Conservation (phyloP, 2,113 vertebrate species). For the Lampris megalopsis region DNA sequence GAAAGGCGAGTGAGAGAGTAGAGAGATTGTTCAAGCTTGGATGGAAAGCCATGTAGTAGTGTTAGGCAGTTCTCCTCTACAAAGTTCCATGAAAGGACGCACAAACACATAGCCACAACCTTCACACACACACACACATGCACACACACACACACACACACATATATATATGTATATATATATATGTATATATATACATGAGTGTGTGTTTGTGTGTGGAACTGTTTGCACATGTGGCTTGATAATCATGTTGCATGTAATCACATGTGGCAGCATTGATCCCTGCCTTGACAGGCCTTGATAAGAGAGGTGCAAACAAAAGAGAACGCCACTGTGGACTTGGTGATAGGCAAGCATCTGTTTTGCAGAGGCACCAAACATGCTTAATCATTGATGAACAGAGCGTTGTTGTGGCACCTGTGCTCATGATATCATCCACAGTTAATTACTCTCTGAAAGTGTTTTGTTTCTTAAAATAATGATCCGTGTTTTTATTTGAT, state of each 20-base stretch:
- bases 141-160: conserved; percentile 1
- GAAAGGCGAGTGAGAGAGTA: too few relatives aligned
- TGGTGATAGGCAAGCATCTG: conserved; percentile 41
- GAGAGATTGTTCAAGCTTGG: too few relatives aligned
- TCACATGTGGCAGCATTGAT: conserved; percentile 1
- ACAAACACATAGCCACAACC: background rate
- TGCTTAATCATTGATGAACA: conserved; percentile 10
- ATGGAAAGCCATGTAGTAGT: too few relatives aligned
- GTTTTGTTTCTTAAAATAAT: conserved; percentile 12
- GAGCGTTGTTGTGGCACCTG: conserved; percentile 18
- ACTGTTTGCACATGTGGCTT: too few relatives aligned
- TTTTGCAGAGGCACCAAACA: conserved; percentile 16
- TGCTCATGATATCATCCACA: conserved; percentile 23
- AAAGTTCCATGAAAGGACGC: background rate
- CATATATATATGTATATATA: background rate
- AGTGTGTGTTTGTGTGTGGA: background rate
- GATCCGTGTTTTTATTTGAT: background rate
- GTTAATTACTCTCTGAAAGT: conserved; percentile 40
- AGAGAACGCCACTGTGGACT: conserved; percentile 10
- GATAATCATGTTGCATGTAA: background rate
- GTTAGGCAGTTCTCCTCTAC: too few relatives aligned
- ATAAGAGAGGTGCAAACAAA: background rate
- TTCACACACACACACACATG: background rate
- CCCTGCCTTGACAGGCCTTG: background rate
- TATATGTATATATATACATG: background rate